Evolutionary conservation across 2,888 invertebrate genomes (phyloP), one percentile per base, ranked within the genome.

Genomic region (Mythimna impura): DNA sequence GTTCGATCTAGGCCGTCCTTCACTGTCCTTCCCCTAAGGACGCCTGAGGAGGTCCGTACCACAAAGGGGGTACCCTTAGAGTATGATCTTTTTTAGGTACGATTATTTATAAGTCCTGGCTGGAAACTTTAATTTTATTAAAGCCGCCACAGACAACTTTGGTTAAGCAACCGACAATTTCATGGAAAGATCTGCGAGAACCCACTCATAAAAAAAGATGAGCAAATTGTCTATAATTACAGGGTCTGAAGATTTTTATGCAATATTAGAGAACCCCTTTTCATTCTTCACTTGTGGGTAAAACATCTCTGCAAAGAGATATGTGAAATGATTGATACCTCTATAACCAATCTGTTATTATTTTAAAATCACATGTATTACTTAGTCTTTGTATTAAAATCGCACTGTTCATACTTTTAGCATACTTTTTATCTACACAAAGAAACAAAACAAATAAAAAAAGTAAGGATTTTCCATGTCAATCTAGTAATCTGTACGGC

Each of bases 401-500:
- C 34, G 34, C 9, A 57, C 12, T 43, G 43, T 43, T 14, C 30
- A 30, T 30, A 30, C 30, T 30, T 30, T 30, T 3, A 30, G 30
- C 30, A 30, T 30, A 30, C 30, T 30, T 30, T 30, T 2, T 30
- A 30, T 2, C 3, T 30, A 30, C 2, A 30, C 3, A 30, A 30
- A 30, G 9, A 7, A 68, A 30, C 22, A 75, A 40, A 52, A 52
- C 17, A 55, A 43, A 34, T 52, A n/a, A 20, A 70, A 62, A 55
- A 14, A 64, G 10, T 14, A 63, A 40, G 6, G 34, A 17, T 58
- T 69, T 58, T 54, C 25, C 66, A 47, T 47, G 6, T 55, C 25
- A n/a, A 61, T 67, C 14, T 43, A 74, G 6, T 57, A 66, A 47
- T 55, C 34, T 54, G 40, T n/a, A 36, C 40, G 62, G 25, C 14